A percentile compares a stretch with the other conserved stretches of the same genome.
phyloP scores from a whole-genome alignment of 2,797 vertebrate species.

The Yasuhikotakia modesta region DNA sequence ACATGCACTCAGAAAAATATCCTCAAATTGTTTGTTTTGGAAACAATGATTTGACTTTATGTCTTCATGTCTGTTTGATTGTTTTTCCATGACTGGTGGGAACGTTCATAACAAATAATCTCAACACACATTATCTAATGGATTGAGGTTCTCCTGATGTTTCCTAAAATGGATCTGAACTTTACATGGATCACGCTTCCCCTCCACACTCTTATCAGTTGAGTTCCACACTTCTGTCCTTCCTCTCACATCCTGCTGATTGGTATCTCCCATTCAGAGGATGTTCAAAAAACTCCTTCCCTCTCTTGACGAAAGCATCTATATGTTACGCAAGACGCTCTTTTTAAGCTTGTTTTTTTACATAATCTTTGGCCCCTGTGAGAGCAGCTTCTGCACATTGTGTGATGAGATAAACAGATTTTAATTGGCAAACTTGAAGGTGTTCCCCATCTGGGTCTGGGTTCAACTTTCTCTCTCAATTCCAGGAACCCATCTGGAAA shows the following conservation, averaged over 20 bases:
- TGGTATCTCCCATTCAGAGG: constrained; percentile 63
- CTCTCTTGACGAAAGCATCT: constrained; percentile 2
- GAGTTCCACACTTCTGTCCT: constrained; percentile 40
- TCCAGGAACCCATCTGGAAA: constrained; percentile 43
- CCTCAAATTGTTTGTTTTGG: not conserved
- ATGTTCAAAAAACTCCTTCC: constrained; percentile 58
- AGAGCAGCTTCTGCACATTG: not conserved
- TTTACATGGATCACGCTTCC: constrained; percentile 34
- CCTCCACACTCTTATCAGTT: constrained; percentile 37
- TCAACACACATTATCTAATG: constrained; percentile 34
- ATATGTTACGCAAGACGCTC: not conserved
- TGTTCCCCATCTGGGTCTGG: constrained; percentile 10
- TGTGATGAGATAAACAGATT: constrained; percentile 6
- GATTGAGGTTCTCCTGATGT: constrained; percentile 47
- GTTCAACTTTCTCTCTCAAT: constrained; percentile 34
- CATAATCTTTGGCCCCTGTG: not conserved
- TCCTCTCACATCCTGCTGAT: constrained; percentile 58
- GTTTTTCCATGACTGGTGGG: constrained; percentile 21
- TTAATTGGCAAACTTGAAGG: constrained; percentile 7
- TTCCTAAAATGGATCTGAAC: constrained; percentile 56
- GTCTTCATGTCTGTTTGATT: constrained; percentile 11
- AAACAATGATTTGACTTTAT: not conserved
- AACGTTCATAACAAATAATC: constrained; percentile 45
- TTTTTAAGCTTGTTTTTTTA: not conserved
- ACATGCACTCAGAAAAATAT: not conserved